Base-by-base conservation (phyloP, 1,140 invertebrate species). In the Drosophila littoralis region DNA sequence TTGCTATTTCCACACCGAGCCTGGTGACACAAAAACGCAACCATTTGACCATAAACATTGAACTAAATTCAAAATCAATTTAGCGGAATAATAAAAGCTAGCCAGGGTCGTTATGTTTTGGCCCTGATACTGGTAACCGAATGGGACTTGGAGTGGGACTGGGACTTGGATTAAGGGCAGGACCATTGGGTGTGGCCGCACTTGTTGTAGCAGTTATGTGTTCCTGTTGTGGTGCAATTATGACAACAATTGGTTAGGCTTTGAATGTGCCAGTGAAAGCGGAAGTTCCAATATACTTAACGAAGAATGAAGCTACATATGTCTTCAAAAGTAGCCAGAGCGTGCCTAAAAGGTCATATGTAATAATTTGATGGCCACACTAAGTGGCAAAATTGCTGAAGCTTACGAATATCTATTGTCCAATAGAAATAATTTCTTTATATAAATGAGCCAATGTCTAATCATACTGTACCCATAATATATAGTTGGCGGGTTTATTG, bases 21-120 rank as follows among this genome's bases (percentile, higher is more conserved):
- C 58, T 67, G 76, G 61, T 88, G 83, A 88, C 83, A 88, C 83
- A 88, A 79, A 89, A 88, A 88, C 82, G 83, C 86, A 88, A 67
- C 72, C 83, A 88, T 80, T 89, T 88, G 84, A 88, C 83, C 83
- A 88, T 88, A 88, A 88, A 88, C 84, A 88, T 88, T 88, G 83
- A 89, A 83, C 83, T 83, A 89, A 88, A 89, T 88, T 88, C 79
- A 89, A 88, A 88, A 88, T 88, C 83, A 88, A 89, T 89, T 88
- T 88, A 77, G 84, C 83, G 83, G 75, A 80, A 83, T 83, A 88
- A 88, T 89, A 83, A 89, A 88, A 89, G 40, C 70, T 50, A 86
- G 52, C 74, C 81, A 57, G 76, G 57, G 55, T 74, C 66, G 46
- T 51, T 54, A 51, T 35, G 38, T 33, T 40, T 32, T 46, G 42